These are phyloP conservation scores for Pygoscelis antarcticus DNA, from an alignment of 2,113 vertebrate genomes.

Conservation along the genomic window DNA sequence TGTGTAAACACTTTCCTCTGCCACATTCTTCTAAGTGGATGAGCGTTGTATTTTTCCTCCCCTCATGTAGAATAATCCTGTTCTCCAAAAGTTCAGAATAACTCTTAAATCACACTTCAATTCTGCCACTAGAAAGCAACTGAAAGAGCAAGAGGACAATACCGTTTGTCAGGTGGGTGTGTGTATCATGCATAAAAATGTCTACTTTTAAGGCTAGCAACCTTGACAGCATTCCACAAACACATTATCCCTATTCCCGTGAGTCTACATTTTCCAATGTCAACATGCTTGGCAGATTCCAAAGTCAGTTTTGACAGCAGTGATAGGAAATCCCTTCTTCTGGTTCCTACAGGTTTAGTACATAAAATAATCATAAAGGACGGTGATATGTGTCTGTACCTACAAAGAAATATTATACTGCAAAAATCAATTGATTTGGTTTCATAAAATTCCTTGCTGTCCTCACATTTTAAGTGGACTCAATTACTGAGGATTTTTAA, in stretches of 20 bases:
- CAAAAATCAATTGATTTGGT: neutral
- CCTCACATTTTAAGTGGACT: neutral
- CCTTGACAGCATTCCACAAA: neutral
- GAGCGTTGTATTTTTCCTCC: neutral
- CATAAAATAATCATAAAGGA: neutral
- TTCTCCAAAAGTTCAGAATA: neutral
- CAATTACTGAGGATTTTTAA: neutral
- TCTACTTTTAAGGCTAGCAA: neutral
- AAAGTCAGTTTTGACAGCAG: neutral
- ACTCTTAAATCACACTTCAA: neutral
- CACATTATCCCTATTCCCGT: neutral
- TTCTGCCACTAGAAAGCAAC: neutral
- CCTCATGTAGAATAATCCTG: neutral
- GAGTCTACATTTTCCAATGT: neutral
- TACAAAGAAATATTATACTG: neutral
- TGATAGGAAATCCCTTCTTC: neutral
- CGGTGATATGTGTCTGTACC: fast-evolving
- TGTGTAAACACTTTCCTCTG: slow-evolving; percentile 28
- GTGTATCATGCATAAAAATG: neutral
- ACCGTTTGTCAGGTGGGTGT: neutral
- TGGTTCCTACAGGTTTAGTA: neutral
- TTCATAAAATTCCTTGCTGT: neutral
- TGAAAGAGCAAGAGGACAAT: neutral
- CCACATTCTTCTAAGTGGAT: slow-evolving; percentile 32
- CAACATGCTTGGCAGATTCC: neutral